A percentile compares a stretch with the other conserved stretches of the same genome.
These are phyloP conservation scores for Carterocephalus palaemon DNA, from an alignment of 2,888 invertebrate genomes.

Conservation along the genomic window DNA sequence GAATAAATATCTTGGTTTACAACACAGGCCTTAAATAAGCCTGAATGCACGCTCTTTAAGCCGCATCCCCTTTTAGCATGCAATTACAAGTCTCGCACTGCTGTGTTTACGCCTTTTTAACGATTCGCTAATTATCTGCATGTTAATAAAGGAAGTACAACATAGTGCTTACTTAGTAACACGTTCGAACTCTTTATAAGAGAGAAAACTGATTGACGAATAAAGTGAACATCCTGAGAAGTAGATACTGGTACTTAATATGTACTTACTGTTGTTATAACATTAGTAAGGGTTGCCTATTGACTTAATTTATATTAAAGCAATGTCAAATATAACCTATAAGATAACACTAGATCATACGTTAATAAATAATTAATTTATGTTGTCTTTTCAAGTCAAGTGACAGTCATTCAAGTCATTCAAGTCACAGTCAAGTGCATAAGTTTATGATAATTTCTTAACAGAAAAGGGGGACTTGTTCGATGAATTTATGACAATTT, in stretches of 20 bases:
- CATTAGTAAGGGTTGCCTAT: too few relatives aligned
- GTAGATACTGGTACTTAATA: too few relatives aligned
- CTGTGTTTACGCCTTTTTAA: constrained; percentile 56
- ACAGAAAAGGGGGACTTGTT: not conserved
- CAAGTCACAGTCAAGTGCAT: not conserved
- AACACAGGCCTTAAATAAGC: constrained; percentile 19
- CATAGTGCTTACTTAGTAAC: constrained; percentile 21
- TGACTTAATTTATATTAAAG: too few relatives aligned
- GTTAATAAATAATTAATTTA: too few relatives aligned
- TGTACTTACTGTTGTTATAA: too few relatives aligned
- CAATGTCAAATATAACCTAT: too few relatives aligned
- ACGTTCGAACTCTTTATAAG: not conserved
- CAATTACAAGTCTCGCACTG: constrained; percentile 53
- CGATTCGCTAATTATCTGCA: constrained; percentile 57
- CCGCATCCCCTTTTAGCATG: constrained; percentile 31
- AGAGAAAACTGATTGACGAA: too few relatives aligned
- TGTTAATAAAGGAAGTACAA: constrained; percentile 30
- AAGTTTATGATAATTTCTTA: constrained; percentile 2
- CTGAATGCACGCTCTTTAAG: constrained; percentile 24
- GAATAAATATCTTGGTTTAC: constrained; percentile 10
- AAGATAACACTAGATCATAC: too few relatives aligned
- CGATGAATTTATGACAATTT: too few relatives aligned
- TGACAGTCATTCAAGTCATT: too few relatives aligned
- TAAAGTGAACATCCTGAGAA: too few relatives aligned
- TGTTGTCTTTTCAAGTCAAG: too few relatives aligned